These are phyloP conservation scores for Leptocoma aspasia DNA, from an alignment of 2,113 vertebrate species.

Conservation along the genomic window DNA sequence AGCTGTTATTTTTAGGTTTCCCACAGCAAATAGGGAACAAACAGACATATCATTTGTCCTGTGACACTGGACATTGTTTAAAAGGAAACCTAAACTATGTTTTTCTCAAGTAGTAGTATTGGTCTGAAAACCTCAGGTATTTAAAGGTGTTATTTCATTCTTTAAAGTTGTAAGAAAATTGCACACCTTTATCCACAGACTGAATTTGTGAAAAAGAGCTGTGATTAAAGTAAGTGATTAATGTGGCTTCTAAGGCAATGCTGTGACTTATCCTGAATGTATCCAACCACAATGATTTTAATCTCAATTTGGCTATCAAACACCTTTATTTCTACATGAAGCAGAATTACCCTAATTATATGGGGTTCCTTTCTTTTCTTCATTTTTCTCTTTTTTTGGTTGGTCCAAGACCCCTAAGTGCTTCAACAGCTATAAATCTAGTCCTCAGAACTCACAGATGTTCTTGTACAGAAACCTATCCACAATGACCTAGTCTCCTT, in stretches of 20 bases:
- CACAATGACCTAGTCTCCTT: not conserved
- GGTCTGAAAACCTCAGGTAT: not conserved
- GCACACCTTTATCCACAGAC: not conserved
- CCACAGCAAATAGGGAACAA: not conserved
- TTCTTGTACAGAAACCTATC: not conserved
- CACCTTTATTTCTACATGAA: not conserved
- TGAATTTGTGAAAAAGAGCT: not conserved
- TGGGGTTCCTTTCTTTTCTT: not conserved
- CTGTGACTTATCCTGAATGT: not conserved
- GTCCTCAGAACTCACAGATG: not conserved
- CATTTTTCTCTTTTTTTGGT: not conserved
- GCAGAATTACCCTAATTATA: not conserved
- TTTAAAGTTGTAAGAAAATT: not conserved
- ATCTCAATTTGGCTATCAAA: not conserved
- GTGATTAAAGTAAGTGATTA: not conserved
- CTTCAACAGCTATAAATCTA: not conserved
- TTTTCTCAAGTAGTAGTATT: not conserved
- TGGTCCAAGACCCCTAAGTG: not conserved
- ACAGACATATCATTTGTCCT: constrained; percentile 4
- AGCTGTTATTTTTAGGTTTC: constrained; percentile 11
- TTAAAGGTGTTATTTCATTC: not conserved
- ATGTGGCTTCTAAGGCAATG: not conserved
- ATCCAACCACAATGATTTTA: not conserved
- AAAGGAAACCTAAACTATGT: not conserved
- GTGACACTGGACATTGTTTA: not conserved